These are phyloP conservation scores for Geotrypetes seraphini DNA, from an alignment of 2,797 vertebrate genomes.

Conservation along the genomic window DNA sequence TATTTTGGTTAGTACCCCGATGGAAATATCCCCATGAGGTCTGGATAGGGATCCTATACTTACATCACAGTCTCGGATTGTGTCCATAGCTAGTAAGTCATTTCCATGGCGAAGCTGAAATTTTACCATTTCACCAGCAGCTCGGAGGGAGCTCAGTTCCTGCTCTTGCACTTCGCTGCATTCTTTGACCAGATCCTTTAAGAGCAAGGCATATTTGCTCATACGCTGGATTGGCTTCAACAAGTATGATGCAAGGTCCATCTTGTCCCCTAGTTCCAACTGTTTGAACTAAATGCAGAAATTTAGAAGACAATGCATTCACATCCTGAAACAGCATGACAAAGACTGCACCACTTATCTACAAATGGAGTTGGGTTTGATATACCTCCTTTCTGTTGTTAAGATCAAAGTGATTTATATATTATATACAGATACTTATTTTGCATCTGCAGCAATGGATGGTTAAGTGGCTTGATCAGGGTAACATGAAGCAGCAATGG, in stretches of 20 bases:
- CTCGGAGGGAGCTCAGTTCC: slow-evolving; percentile 36
- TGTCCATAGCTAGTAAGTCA: slow-evolving; percentile 70
- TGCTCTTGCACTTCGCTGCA: slow-evolving; percentile 46
- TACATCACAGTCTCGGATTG: slow-evolving; percentile 66
- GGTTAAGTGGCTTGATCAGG: too few relatives aligned
- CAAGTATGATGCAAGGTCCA: slow-evolving; percentile 71
- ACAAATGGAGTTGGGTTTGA: too few relatives aligned
- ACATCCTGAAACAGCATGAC: too few relatives aligned
- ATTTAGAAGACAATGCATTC: too few relatives aligned
- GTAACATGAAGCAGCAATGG: too few relatives aligned
- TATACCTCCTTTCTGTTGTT: too few relatives aligned
- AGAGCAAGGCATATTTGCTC: slow-evolving; percentile 65
- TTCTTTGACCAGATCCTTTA: slow-evolving; percentile 62
- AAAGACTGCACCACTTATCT: too few relatives aligned
- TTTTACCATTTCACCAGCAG: slow-evolving; percentile 61
- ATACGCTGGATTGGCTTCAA: slow-evolving; percentile 71
- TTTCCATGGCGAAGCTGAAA: slow-evolving; percentile 69
- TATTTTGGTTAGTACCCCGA: too few relatives aligned
- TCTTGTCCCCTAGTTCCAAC: slow-evolving; percentile 59
- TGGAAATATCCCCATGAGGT: neutral
- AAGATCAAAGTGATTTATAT: too few relatives aligned
- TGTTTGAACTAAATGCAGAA: slow-evolving; percentile 52
- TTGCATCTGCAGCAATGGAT: too few relatives aligned
- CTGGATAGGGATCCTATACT: slow-evolving; percentile 23
- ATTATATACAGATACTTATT: too few relatives aligned